phyloP scores from a whole-genome alignment of 2,113 vertebrate genomes.

The Gavialis gangeticus region DNA sequence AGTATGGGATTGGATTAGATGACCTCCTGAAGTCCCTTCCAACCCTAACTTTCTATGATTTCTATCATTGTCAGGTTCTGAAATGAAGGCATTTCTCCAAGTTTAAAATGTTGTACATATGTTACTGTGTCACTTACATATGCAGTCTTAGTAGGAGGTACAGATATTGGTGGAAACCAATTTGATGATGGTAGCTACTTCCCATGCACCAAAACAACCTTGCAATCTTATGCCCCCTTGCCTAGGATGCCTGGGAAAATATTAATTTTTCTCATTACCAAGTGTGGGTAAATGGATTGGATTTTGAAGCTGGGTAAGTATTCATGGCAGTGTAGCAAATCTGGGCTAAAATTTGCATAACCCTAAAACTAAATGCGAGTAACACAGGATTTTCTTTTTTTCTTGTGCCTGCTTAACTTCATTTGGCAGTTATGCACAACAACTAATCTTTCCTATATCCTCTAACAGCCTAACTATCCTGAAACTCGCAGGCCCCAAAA shows the following conservation, averaged over 20 bases:
- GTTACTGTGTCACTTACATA: neutral
- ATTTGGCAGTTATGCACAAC: rapidly evolving
- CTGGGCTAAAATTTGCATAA: neutral
- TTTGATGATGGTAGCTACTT: neutral
- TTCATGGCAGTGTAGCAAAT: neutral
- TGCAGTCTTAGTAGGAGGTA: neutral
- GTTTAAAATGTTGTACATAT: neutral
- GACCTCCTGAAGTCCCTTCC: too few species aligned
- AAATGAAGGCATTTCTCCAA: too few species aligned
- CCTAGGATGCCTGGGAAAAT: neutral
- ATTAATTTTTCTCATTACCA: neutral
- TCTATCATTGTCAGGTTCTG: too few species aligned
- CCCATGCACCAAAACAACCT: neutral
- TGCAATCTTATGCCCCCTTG: neutral
- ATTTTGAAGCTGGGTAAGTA: neutral
- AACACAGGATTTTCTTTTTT: neutral
- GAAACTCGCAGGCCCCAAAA: neutral
- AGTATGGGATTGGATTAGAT: too few species aligned
- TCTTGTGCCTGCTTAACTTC: neutral
- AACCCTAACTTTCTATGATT: too few species aligned
- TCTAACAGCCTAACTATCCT: neutral
- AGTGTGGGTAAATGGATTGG: neutral
- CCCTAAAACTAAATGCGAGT: neutral
- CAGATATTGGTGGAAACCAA: neutral
- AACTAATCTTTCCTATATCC: neutral